Base-by-base conservation (phyloP, 2,113 vertebrate genomes). In the Serilophus lunatus region DNA sequence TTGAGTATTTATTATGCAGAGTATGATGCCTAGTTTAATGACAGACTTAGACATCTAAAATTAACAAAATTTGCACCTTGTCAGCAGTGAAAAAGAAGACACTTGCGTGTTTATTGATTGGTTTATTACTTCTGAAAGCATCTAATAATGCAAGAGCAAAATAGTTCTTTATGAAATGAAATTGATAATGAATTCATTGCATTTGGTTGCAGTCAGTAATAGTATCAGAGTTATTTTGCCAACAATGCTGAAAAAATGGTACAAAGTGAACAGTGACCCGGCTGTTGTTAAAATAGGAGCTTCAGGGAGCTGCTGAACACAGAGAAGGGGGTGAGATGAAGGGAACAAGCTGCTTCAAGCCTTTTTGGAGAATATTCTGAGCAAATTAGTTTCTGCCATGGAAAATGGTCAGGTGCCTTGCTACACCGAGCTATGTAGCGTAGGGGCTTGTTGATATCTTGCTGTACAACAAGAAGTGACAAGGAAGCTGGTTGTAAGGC, bases 71-170 rank as follows among this genome's bases (percentile, higher is more conserved):
- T 88, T 85, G 35, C 82, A 65, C 47, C 74, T 93, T 5, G 7
- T 88, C 86, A 96, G 50, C 59, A 64, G 61, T 78, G 54, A 84
- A 92, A 76, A 83, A 70, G 78, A 92, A 86, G 40, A 42, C 19
- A 57, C 82, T 89, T 42, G 20, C 69, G 23, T 61, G 54, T 90
- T 92, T 92, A 83, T 85, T 77, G 89, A 76, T 91, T 94, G 76
- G 82, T 89, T 87, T 94, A 74, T 91, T 89, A 12, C 36, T 89
- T 85, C 74, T 95, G 92, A 95, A 92, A 92, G 59, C 50, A 63
- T 72, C 65, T 84, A 85, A 63, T 66, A 82, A 63, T 77, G 19
- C 44, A 60, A 92, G 29, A 85, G 56, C 49, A 77, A 95, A 86
- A 66, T 31, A 42, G n/a, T 53, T 91, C 78, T 83, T 93, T 92